A percentile compares a stretch with the other conserved stretches of the same genome.
These are phyloP conservation scores for Scomber scombrus DNA, from an alignment of 2,113 vertebrate species.

Conservation along the genomic window DNA sequence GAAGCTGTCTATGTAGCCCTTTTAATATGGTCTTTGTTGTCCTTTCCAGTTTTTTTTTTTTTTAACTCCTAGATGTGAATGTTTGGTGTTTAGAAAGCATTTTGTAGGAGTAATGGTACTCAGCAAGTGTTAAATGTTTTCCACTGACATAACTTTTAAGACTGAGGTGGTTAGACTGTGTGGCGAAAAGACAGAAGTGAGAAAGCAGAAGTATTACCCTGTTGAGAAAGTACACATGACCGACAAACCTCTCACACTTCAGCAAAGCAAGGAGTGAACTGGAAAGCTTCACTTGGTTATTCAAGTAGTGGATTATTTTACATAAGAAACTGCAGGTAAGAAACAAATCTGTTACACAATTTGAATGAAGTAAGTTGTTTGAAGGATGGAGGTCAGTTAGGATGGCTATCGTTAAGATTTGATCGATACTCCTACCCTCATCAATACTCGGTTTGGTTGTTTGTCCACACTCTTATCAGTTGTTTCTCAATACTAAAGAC, in stretches of 20 bases:
- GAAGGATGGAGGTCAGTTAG: not conserved
- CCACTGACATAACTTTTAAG: not conserved
- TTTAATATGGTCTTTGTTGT: no score
- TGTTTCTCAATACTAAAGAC: no score
- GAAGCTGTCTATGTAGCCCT: no score
- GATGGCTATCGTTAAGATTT: no score
- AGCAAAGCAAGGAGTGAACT: not conserved
- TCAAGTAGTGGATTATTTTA: constrained; percentile 1
- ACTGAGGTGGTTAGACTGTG: not conserved
- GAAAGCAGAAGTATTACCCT: constrained; percentile 56
- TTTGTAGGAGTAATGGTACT: not conserved
- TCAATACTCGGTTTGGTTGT: no score
- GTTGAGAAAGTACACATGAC: constrained; percentile 55
- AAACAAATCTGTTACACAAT: not conserved
- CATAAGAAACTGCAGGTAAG: constrained; percentile 32
- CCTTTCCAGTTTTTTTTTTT: no score
- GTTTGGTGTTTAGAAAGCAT: no score
- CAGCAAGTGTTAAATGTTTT: not conserved
- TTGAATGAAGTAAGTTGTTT: not conserved
- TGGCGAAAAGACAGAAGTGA: constrained; percentile 58
- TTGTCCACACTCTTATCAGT: no score
- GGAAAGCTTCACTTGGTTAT: constrained; percentile 7
- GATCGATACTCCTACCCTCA: no score
- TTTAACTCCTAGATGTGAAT: no score
- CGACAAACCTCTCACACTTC: constrained; percentile 16